Base-by-base conservation (phyloP, 2,113 vertebrate species). In the Paradoxurus hermaphroditus region DNA sequence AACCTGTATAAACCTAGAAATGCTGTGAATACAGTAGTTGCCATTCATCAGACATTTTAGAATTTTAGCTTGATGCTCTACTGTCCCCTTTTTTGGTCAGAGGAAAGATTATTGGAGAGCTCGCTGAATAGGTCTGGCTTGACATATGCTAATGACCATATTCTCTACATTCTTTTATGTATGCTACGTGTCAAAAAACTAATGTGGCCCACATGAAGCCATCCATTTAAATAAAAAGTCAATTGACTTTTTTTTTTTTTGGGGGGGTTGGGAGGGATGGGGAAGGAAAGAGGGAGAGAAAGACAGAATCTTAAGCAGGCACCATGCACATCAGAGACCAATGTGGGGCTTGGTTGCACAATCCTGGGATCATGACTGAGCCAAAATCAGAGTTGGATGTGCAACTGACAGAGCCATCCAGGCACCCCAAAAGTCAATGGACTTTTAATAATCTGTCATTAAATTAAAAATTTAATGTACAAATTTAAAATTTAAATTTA, bases 91-190 rank as follows among this genome's bases (percentile, higher is more conserved):
- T 68, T 67, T 49, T 9, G 77, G 16, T 62, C 23, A 31, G 13
- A 59, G 27, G 36, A 85, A 84, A 34, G 34, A 49, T 31, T 83
- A 23, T 44, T 10, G 31, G 72, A 62, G 31, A 88, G 70, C 27
- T 13, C 0, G 0, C 14, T 49, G 31, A 49, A 39, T 21, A 23
- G 10, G 23, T 56, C 8, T 49, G 19, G 2, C 5, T 72, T 59
- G 67, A 31, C 13, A 75, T 34, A 78, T 86, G 46, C 62, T 72
- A 77, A 53, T 31, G 2, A 25, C 8, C 36, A 41, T 34, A 44
- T 59, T 67, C 13, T 75, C 21, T 67, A 62, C 0, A 39, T 1
- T 3, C 31, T 81, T 94, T 88, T 14, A 77, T 4, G 4, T 21
- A 11, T 5, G 36, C 16, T 49, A 1, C 16, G 1, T 53, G 3